Percentiles rank a stretch among this genome's conserved stretches.
These are phyloP conservation scores for Tuberolachnus salignus DNA, from an alignment of 2,888 invertebrate species.

Conservation along the genomic window DNA sequence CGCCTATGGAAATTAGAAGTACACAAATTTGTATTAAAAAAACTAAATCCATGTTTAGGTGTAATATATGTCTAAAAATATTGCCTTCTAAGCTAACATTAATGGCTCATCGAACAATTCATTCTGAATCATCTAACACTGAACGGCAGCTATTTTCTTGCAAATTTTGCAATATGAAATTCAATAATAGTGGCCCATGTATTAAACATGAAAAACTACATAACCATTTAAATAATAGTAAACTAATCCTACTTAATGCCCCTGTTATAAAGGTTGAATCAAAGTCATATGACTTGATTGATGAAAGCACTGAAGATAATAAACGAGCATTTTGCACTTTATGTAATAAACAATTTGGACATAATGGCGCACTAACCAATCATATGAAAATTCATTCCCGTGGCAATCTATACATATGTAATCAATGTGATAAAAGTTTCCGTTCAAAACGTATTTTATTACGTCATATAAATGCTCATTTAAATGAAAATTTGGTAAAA, in stretches of 20 bases:
- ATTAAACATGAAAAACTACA: slow-evolving; percentile 46
- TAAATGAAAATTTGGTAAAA: no score
- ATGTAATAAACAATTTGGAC: slow-evolving; percentile 18
- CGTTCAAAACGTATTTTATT: not conserved
- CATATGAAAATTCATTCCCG: slow-evolving; percentile 12
- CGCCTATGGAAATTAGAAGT: no score
- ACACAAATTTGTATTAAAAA: not conserved
- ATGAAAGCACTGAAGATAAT: not conserved
- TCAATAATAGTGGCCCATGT: not conserved
- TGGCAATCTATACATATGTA: not conserved
- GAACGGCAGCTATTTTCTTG: not conserved
- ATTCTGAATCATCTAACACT: not conserved
- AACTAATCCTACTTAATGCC: not conserved
- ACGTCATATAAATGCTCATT: not conserved
- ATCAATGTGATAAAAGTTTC: slow-evolving; percentile 6
- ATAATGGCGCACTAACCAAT: not conserved
- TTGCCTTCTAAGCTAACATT: not conserved
- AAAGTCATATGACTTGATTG: no score
- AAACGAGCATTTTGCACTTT: not conserved
- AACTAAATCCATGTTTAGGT: not conserved
- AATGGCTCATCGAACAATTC: not conserved
- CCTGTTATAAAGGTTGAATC: not conserved
- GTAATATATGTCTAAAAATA: not conserved
- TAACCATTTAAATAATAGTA: not conserved
- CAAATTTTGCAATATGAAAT: slow-evolving; percentile 5